phyloP scores from a whole-genome alignment of 2,797 vertebrate genomes.

The Neosilurus hyrtlii region DNA sequence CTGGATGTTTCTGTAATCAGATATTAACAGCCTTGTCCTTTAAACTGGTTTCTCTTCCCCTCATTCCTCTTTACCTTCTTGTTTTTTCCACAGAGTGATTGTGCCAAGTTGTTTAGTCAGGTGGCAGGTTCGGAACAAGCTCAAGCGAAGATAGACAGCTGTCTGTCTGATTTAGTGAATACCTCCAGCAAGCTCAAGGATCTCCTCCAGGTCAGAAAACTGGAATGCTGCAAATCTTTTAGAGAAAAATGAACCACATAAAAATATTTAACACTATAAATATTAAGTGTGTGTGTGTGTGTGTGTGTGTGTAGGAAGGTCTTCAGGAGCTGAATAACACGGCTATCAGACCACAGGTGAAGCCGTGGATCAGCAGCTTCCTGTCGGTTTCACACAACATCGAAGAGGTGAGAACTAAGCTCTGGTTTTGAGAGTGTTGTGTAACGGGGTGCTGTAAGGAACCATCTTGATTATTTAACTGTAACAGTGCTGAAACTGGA shows the following conservation, averaged over 20 bases:
- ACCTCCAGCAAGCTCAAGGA: slow-evolving; percentile 94
- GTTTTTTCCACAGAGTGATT: slow-evolving; percentile 81
- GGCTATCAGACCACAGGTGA: slow-evolving; percentile 92
- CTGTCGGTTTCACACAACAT: slow-evolving; percentile 96
- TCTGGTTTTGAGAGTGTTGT: neutral
- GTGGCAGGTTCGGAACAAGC: slow-evolving; percentile 82
- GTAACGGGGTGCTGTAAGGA: neutral
- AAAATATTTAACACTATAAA: too few relatives aligned
- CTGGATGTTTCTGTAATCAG: neutral
- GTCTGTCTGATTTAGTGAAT: slow-evolving; percentile 88
- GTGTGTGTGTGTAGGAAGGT: slow-evolving; percentile 79
- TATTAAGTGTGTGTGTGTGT: neutral
- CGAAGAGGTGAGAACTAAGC: slow-evolving; percentile 77
- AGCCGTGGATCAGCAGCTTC: slow-evolving; percentile 96
- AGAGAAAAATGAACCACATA: neutral
- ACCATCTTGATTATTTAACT: too few relatives aligned
- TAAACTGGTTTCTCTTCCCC: neutral
- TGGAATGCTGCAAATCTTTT: neutral
- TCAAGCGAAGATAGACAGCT: slow-evolving; percentile 94
- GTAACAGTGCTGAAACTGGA: neutral
- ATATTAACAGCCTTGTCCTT: neutral
- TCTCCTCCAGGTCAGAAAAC: slow-evolving; percentile 84
- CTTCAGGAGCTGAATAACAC: slow-evolving; percentile 88
- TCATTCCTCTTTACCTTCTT: neutral
- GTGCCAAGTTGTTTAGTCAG: slow-evolving; percentile 88